Evolutionary conservation across 1,140 invertebrate species (phyloP), one percentile per base, ranked within the genome.

Genomic region (Scaptomyza pallida): DNA sequence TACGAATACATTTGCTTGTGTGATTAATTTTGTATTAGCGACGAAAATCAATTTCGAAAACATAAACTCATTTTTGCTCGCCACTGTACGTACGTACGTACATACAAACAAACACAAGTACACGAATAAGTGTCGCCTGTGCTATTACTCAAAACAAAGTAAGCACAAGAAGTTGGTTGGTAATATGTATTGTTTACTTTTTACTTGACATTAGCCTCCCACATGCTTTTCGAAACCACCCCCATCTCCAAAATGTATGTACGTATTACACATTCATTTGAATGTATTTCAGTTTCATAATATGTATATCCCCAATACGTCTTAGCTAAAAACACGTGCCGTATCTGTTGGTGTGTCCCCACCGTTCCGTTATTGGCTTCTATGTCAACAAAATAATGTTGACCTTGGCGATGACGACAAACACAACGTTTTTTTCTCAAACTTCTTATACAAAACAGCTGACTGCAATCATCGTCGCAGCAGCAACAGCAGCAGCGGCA

Each of bases 141-240:
- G 64, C 69, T 81, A 85, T 85, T 77, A 86, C 73, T 85, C 81
- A 85, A 86, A 86, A 85, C 55, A 81, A 85, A 81, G 72, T 80
- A 67, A 74, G 72, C 35, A 55, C 16, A 10, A 16, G 45, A 73
- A 43, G 33, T 63, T 37, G 41, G 17, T 33, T 30, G 51, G 51
- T 56, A 44, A 19, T 55, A 33, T 13, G 35, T 56, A 30, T 65
- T 67, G 40, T 37, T 70, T 8, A n/a, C n/a, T n/a, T n/a, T n/a
- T n/a, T n/a, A n/a, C n/a, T 62, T 73, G 33, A 23, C 50, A 13
- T 56, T 65, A 40, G 48, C 21, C 17, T 41, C 33, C 12, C 33
- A 19, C 5, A 9, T n/a, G n/a, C n/a, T n/a, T n/a, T n/a, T n/a
- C n/a, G n/a, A n/a, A n/a, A n/a, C 15, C 48, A 16, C 16, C 10